phyloP scores from a whole-genome alignment of 2,888 invertebrate genomes.

The Tinea semifulvella region DNA sequence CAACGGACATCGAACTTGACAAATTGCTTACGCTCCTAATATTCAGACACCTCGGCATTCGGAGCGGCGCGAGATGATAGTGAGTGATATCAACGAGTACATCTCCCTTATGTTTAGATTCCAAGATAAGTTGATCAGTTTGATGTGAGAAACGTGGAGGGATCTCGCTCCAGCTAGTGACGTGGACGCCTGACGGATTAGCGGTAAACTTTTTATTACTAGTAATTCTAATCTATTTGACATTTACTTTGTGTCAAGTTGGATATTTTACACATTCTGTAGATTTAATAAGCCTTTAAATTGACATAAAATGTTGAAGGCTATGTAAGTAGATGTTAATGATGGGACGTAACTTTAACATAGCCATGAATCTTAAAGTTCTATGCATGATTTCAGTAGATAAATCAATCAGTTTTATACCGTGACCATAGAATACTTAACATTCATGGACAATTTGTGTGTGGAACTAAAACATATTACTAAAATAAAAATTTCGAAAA shows the following conservation, averaged over 20 bases:
- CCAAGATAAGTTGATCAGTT: conserved; percentile 53
- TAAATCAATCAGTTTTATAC: neutral
- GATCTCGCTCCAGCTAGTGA: conserved; percentile 28
- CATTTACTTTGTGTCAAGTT: conserved; percentile 1
- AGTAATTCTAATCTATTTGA: conserved; percentile 14
- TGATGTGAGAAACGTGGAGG: conserved; percentile 36
- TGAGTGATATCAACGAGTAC: conserved; percentile 43
- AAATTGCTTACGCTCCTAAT: conserved; percentile 64
- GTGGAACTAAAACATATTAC: neutral
- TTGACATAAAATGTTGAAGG: conserved; percentile 10
- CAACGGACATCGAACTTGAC: conserved; percentile 56
- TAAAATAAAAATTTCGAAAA: too few species aligned
- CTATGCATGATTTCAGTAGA: neutral
- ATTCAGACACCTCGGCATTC: conserved; percentile 42
- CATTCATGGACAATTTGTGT: neutral
- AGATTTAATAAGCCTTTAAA: conserved; percentile 14
- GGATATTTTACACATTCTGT: neutral
- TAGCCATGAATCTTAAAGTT: neutral
- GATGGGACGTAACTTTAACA: conserved; percentile 1
- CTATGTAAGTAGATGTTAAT: conserved; percentile 10
- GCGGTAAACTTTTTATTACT: conserved; percentile 16
- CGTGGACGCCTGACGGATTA: conserved; percentile 22
- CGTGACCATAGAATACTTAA: neutral
- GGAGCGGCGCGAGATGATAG: conserved; percentile 23
- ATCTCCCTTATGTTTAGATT: conserved; percentile 54